phyloP scores from a whole-genome alignment of 1,140 invertebrate genomes.

The Teleopsis dalmanni region DNA sequence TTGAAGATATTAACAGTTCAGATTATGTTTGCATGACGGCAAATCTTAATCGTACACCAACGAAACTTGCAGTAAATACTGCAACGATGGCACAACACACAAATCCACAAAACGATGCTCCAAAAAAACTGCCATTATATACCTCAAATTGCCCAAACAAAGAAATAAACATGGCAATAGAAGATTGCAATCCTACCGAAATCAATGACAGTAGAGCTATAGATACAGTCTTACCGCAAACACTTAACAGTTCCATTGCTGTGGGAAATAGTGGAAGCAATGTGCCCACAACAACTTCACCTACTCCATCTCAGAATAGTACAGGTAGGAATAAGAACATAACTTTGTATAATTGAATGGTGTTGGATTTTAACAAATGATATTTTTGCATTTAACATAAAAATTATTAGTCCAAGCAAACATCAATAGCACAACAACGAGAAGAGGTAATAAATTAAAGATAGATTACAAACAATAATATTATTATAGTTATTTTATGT shows the following conservation, averaged over 20 bases:
- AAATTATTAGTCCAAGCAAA: too few relatives aligned
- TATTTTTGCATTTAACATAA: too few relatives aligned
- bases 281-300: slow-evolving; percentile 33
- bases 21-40: slow-evolving; percentile 66
- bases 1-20: slow-evolving; percentile 59
- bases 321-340: slow-evolving; percentile 28
- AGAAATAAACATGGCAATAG: too few relatives aligned
- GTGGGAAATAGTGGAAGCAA: background rate
- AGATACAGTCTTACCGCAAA: slow-evolving; percentile 1
- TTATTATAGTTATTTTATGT: background rate
- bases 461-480: background rate
- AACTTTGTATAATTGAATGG: too few relatives aligned
- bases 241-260: slow-evolving; percentile 9
- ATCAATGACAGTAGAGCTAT: background rate
- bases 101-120: too few relatives aligned
- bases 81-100: slow-evolving; percentile 19
- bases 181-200: too few relatives aligned
- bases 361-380: too few relatives aligned
- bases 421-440: too few relatives aligned
- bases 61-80: slow-evolving; percentile 14
- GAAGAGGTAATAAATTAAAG: too few relatives aligned
- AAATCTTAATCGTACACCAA: slow-evolving; percentile 41
- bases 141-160: too few relatives aligned
- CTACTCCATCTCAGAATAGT: slow-evolving; percentile 40
- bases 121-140: slow-evolving; percentile 4